Base-by-base conservation (phyloP, 2,797 vertebrate genomes). In the Paedocypris micromegethes region DNA sequence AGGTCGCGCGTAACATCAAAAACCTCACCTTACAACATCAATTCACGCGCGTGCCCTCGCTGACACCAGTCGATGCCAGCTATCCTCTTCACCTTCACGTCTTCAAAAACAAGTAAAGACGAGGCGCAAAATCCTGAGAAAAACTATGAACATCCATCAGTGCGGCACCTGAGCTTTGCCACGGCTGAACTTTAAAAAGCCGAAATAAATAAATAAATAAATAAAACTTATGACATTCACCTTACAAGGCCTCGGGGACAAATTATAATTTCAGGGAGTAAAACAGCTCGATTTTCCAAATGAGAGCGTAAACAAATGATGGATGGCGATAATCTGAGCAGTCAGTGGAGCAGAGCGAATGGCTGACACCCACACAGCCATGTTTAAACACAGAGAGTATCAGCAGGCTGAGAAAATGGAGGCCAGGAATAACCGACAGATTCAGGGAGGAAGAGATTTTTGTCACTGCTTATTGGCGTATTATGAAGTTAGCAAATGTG, bases 301-400 rank as follows among this genome's bases (percentile, higher is more conserved):
- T 74, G 76, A 82, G 77, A 80, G 80, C 80, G 82, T 82, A 83
- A 87, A 86, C 82, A 85, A 84, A 85, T 88, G 84, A 87, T 87
- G 84, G 84, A 87, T 85, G 72, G 74, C 61, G 78, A 85, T 87
- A 84, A 87, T 88, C 80, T 83, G 76, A 82, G 78, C 64, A 76
- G 77, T 74, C 83, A 83, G 78, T 78, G 45, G 78, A 87, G 84
- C 78, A 53, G 61, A 61, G 69, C 77, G 50, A 79, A 75, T 59
- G 72, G 72, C 73, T 69, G 64, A 77, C 75, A 48, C 76, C 80
- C 59, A 70, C 78, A 75, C 68, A 58, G 76, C 70, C 75, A 72
- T 60, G 68, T 75, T 65, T 76, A 78, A 81, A 78, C 52, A 51
- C 58, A 46, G 62, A 58, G 61, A 72, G 68, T 78, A 76, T 73